Evolutionary conservation across 2,888 invertebrate genomes (phyloP).

Genomic region (Torymus texanus): DNA sequence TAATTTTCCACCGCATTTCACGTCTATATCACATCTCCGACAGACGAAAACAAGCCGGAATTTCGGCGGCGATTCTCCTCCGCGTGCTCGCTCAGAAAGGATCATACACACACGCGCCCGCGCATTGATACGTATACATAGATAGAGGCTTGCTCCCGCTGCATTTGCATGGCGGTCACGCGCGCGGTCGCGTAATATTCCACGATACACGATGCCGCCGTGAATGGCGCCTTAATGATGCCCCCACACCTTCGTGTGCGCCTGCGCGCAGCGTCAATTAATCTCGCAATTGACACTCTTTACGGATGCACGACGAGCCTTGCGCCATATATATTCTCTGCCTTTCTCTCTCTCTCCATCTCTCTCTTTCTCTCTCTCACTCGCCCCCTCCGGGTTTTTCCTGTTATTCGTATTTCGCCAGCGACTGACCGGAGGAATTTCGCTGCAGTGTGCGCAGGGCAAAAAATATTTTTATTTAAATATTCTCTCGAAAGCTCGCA

Average conservation of each 20-base stretch:
- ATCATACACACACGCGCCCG: too few species aligned
- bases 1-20: too few species aligned
- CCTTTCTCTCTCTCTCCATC: not conserved
- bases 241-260: not conserved
- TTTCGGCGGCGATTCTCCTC: too few species aligned
- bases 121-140: too few species aligned
- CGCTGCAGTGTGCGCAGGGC: too few species aligned
- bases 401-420: too few species aligned
- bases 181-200: conserved; percentile 33
- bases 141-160: not conserved
- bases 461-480: conserved; percentile 18
- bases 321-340: conserved; percentile 2
- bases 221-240: conserved; percentile 66
- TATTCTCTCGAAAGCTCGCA: not conserved
- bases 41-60: too few species aligned
- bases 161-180: conserved; percentile 44
- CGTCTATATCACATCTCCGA: too few species aligned
- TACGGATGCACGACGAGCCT: conserved; percentile 34
- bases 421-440: too few species aligned
- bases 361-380: not conserved
- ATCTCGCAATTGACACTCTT: conserved; percentile 51
- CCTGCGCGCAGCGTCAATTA: conserved; percentile 37
- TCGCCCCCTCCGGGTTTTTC: not conserved
- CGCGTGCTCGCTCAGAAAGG: too few species aligned
- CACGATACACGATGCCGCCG: conserved; percentile 32